Evolutionary conservation across 2,113 vertebrate species (phyloP), one percentile per base, ranked within the genome.

Genomic region (Chloroceryle aenea): DNA sequence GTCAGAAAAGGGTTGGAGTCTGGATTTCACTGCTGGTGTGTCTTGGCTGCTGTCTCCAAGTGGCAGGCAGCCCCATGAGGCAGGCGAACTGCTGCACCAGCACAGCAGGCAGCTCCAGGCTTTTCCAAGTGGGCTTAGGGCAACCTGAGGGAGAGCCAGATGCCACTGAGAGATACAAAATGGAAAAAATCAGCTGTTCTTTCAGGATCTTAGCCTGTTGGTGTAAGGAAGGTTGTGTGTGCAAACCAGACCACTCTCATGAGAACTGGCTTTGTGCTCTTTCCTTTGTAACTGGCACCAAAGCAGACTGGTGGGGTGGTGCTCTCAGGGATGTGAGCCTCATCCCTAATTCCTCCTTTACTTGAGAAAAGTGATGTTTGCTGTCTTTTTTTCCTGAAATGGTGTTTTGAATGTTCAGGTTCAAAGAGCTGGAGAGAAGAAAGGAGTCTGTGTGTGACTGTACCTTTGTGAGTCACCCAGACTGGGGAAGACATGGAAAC

Each of bases 401-500:
- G 20, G 3, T 79, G 3, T 80, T 92, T 85, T 59, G 62, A 55
- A 32, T 59, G 30, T 73, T 77, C 32, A 13, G 0, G 2, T 34
- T 72, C 42, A 63, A 92, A 80, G 22, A 75, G 42, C 10, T 2
- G 14, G 29, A 36, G n/a, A 64, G 26, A 76, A 66, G 29, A 75
- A 88, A 85, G 32, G 20, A 71, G 3, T 9, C 22, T 61, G 3
- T 71, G n/a, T 2, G 1, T 2, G 4, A 21, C 34, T 23, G 55
- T 77, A 47, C 29, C 30, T 10, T 47, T 55, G 47, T n/a, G 32
- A 66, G n/a, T 56, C n/a, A 67, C 23, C 12, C 20, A 79, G 47
- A 32, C 0, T 1, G 8, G 19, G 16, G 19, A 64, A 64, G 34
- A 42, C 0, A 5, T 1, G 3, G 34, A 9, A 77, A 38, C 17